A percentile compares a stretch with the other conserved stretches of the same genome.
These are phyloP conservation scores for Istiophorus platypterus DNA, from an alignment of 2,113 vertebrate genomes.

Conservation along the genomic window DNA sequence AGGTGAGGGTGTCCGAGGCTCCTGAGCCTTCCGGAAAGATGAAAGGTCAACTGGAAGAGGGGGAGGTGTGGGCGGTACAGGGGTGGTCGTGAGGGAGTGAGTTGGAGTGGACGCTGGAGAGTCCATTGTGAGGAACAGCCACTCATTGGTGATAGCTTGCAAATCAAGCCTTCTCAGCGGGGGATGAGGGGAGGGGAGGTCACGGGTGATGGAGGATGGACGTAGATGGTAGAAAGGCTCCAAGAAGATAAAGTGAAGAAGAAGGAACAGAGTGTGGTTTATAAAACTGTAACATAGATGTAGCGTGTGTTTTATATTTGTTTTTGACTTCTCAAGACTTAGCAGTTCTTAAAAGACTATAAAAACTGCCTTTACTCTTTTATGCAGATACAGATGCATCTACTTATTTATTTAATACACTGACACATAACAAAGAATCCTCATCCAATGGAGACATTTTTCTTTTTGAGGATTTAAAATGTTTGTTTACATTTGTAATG, in stretches of 20 bases:
- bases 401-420: not conserved
- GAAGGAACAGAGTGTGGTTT: slow-evolving; percentile 65
- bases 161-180: slow-evolving; percentile 74
- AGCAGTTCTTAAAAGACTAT: not conserved
- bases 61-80: slow-evolving; percentile 76
- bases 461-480: not conserved
- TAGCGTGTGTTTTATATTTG: not conserved
- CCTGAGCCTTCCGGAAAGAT: slow-evolving; percentile 78
- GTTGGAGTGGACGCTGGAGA: slow-evolving; percentile 70
- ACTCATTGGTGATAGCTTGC: slow-evolving; percentile 80
- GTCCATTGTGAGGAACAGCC: slow-evolving; percentile 84
- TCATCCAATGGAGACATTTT: not conserved
- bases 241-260: slow-evolving; percentile 66
- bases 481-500: not conserved
- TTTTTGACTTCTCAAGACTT: not conserved
- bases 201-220: slow-evolving; percentile 68
- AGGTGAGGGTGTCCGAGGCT: slow-evolving; percentile 54
- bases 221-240: slow-evolving; percentile 80
- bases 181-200: slow-evolving; percentile 74
- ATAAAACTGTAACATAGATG: slow-evolving; percentile 36
- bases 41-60: slow-evolving; percentile 81
- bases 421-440: not conserved
- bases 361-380: not conserved
- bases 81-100: slow-evolving; percentile 70
- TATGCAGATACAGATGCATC: slow-evolving; percentile 4